phyloP scores from a whole-genome alignment of 2,113 vertebrate species.

The Daubentonia madagascariensis region DNA sequence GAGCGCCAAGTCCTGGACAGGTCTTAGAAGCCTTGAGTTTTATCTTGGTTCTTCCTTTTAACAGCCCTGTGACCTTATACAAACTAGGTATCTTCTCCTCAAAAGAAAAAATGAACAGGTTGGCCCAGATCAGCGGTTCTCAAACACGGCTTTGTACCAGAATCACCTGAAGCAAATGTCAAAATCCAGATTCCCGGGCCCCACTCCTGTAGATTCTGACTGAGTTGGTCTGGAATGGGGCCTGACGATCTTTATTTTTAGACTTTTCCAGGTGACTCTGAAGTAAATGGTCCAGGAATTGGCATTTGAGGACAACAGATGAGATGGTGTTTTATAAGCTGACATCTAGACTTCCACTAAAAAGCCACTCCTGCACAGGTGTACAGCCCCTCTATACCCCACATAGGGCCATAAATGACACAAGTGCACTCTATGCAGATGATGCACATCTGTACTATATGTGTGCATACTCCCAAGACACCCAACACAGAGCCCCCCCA shows the following conservation, averaged over 20 bases:
- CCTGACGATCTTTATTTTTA: not conserved
- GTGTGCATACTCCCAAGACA: not conserved
- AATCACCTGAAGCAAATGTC: not conserved
- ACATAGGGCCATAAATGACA: not conserved
- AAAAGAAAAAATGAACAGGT: not conserved
- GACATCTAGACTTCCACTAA: not conserved
- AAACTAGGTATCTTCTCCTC: conserved; percentile 1
- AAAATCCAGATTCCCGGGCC: not conserved
- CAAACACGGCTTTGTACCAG: not conserved
- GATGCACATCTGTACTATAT: not conserved
- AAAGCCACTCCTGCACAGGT: not conserved
- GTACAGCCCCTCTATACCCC: not conserved
- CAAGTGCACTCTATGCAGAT: not conserved
- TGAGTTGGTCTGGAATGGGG: not conserved
- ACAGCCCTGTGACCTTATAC: not conserved
- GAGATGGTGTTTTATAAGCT: not conserved
- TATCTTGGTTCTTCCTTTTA: not conserved
- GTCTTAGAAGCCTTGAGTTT: not conserved
- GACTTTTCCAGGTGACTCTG: not conserved
- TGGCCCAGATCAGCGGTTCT: not conserved
- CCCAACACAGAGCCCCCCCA: not conserved
- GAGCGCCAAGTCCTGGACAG: not conserved
- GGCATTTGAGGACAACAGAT: not conserved
- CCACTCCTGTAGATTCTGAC: not conserved
- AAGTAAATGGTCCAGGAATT: not conserved